Percentiles rank a stretch among this genome's conserved stretches.
Evolutionary conservation across 2,113 vertebrate species (phyloP).

Genomic region (Ivindomyrus marchei): DNA sequence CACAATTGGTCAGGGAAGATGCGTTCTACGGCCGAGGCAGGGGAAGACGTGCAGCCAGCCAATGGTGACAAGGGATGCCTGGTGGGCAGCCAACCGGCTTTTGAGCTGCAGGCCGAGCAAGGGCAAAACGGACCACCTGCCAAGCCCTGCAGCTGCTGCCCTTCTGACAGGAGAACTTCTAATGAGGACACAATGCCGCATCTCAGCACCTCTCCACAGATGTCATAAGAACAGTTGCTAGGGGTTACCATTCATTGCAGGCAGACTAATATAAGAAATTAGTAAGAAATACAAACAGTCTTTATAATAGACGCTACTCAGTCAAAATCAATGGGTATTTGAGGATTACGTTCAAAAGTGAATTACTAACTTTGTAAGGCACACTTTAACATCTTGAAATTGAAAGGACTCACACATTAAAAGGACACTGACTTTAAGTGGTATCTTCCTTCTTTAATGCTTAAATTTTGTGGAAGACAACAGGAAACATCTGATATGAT

Average conservation of each 20-base stretch:
- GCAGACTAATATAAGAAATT: background rate
- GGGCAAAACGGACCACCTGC: slow-evolving; percentile 30
- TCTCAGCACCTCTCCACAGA: slow-evolving; percentile 51
- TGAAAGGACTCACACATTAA: background rate
- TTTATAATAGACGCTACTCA: background rate
- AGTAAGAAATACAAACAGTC: background rate
- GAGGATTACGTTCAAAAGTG: background rate
- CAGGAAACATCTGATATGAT: background rate
- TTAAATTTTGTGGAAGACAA: background rate
- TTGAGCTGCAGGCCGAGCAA: background rate
- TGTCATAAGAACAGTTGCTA: slow-evolving; percentile 42
- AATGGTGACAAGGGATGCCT: background rate
- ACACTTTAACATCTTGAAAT: background rate
- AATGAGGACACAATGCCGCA: slow-evolving; percentile 54
- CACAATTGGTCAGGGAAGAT: background rate
- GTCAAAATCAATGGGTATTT: background rate
- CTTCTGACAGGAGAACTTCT: slow-evolving; percentile 51
- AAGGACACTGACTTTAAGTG: background rate
- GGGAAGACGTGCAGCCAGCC: background rate
- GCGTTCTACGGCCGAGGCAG: background rate
- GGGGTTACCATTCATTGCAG: slow-evolving; percentile 27
- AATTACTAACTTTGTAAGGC: background rate
- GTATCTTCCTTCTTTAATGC: background rate
- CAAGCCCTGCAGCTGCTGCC: slow-evolving; percentile 59
- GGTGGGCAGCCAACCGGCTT: background rate